Evolutionary conservation across 2,113 vertebrate species (phyloP).

Genomic region (Urocynchramus pylzowi): DNA sequence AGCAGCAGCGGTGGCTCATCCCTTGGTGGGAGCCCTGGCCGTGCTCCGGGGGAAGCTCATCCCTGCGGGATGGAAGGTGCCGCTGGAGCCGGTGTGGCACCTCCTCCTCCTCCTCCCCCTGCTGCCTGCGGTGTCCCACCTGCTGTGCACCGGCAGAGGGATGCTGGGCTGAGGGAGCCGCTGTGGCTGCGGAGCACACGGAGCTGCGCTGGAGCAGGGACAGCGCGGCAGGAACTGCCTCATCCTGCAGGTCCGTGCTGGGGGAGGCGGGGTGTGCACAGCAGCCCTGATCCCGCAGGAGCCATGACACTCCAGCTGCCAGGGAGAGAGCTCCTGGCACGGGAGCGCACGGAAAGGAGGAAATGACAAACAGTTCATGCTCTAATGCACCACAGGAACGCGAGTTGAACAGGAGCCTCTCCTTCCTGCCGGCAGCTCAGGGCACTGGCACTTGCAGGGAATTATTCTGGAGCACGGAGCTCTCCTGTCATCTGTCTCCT

Average conservation of each 20-base stretch:
- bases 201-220: neutral
- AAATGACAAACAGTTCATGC: neutral
- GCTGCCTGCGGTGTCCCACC: neutral
- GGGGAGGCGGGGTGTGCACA: neutral
- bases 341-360: neutral
- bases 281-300: neutral
- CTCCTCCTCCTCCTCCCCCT: neutral
- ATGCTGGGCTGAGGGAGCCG: neutral
- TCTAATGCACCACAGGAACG: accelerated
- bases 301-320: neutral
- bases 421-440: neutral
- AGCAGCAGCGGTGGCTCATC: neutral
- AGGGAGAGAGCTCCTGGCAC: neutral
- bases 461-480: neutral
- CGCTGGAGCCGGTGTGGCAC: neutral
- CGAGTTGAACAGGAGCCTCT: neutral
- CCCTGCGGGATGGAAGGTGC: neutral
- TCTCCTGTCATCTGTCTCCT: neutral
- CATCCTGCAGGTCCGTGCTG: neutral
- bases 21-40: neutral
- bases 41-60: neutral
- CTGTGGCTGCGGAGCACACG: neutral
- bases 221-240: neutral
- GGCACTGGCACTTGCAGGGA: neutral
- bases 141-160: neutral